Evolutionary conservation across 2,113 vertebrate species (phyloP), one percentile per base, ranked within the genome.

Genomic region (Antennarius striatus): DNA sequence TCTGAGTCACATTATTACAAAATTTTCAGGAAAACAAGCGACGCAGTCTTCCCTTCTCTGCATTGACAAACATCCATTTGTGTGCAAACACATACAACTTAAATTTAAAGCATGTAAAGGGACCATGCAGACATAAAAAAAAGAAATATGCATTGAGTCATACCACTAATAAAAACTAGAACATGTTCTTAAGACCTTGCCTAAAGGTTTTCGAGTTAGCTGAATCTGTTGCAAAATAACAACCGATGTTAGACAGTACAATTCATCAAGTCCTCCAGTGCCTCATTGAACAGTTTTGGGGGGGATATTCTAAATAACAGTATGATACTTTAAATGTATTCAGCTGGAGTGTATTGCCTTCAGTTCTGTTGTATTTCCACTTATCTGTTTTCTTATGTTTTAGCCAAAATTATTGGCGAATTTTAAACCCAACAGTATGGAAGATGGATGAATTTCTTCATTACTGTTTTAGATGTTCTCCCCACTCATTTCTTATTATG

Each of bases 1-100:
- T n/a, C 73, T 85, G 84, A 86, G 78, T 86, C 84, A 85, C 46
- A 42, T 68, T 52, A 68, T 81, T 88, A 83, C 5, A 86, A 85
- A 88, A 88, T 82, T 86, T 75, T 80, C 65, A 60, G 11, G 1
- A 78, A 83, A 70, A 68, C 62, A 60, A 76, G 68, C 42, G 36
- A 67, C 52, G 73, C 60, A 77, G 45, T 48, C 43, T 71, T 70
- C 45, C 47, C 64, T 47, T 65, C 68, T 60, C 68, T 77, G 51
- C 56, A 73, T 40, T 0, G 5, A 65, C 39, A 76, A 72, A 54
- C 66, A 66, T 28, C 65, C 67, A 71, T 63, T 42, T 3, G 10
- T 14, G 63, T 14, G 62, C 47, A 50, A 52, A 50, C 28, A 66
- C 10, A 63, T 16, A 60, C 17, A 57, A 69, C 11, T 65, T 36